Evolutionary conservation across 2,888 invertebrate species (phyloP).

Genomic region (Dione vanillae): DNA sequence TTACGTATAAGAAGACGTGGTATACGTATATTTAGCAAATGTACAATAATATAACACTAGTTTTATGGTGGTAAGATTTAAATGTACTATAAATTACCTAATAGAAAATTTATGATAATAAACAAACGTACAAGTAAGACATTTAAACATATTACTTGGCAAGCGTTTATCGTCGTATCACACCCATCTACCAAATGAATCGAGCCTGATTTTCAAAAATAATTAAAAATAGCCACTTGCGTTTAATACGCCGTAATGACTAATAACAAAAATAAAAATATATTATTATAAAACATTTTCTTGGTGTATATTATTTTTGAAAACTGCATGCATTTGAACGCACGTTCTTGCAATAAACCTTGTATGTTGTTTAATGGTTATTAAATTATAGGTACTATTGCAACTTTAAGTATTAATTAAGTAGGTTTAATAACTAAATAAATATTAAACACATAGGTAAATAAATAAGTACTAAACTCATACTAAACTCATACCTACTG

Average conservation of each 20-base stretch:
- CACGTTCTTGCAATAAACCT: background rate
- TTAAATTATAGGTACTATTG: background rate
- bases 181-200: constrained; percentile 22
- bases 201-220: constrained; percentile 3
- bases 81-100: background rate
- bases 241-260: background rate
- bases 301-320: too few relatives aligned
- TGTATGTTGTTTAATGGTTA: background rate
- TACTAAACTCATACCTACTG: background rate
- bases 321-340: background rate
- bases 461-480: too few relatives aligned
- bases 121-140: constrained; percentile 34
- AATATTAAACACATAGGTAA: background rate
- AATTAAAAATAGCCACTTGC: constrained; percentile 7
- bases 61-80: background rate
- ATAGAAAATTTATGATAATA: constrained; percentile 29
- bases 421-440: background rate
- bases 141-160: constrained; percentile 32
- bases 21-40: background rate
- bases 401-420: background rate
- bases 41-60: background rate
- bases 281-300: background rate
- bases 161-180: constrained; percentile 28
- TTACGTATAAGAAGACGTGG: background rate
- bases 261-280: background rate